These are phyloP conservation scores for Hyles lineata DNA, from an alignment of 2,888 invertebrate species.

Conservation along the genomic window DNA sequence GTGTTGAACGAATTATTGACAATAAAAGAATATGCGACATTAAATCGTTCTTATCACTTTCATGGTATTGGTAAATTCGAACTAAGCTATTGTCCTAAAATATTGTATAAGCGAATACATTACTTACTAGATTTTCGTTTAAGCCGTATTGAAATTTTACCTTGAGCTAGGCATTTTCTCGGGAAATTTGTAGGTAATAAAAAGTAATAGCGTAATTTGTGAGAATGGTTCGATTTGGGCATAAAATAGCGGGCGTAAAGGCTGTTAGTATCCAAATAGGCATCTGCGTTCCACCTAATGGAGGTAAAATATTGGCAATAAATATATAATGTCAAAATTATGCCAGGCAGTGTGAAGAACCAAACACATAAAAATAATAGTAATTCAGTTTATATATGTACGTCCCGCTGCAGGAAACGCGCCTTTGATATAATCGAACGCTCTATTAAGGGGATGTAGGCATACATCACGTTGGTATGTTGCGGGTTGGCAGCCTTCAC, in stretches of 20 bases:
- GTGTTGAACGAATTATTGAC: not conserved
- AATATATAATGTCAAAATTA: not conserved
- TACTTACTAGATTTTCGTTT: not conserved
- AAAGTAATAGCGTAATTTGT: slow-evolving; percentile 12
- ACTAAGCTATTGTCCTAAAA: no score
- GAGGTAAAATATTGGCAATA: not conserved
- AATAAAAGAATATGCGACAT: not conserved
- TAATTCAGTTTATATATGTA: no score
- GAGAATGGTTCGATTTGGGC: slow-evolving; percentile 8
- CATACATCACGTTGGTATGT: no score
- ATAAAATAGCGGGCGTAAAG: not conserved
- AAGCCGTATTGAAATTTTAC: not conserved
- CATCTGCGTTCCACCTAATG: slow-evolving; percentile 1
- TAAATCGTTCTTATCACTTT: no score
- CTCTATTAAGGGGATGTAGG: no score
- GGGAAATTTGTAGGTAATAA: not conserved
- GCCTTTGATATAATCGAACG: no score
- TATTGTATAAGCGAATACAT: not conserved
- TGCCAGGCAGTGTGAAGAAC: no score
- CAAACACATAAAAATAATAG: no score
- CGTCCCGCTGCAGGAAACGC: no score
- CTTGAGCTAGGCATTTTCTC: not conserved
- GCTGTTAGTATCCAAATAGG: slow-evolving; percentile 5
- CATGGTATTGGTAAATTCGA: no score
- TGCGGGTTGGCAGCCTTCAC: no score